Evolutionary conservation across 2,113 vertebrate genomes (phyloP), one percentile per base, ranked within the genome.

Genomic region (Otocyon megalotis): DNA sequence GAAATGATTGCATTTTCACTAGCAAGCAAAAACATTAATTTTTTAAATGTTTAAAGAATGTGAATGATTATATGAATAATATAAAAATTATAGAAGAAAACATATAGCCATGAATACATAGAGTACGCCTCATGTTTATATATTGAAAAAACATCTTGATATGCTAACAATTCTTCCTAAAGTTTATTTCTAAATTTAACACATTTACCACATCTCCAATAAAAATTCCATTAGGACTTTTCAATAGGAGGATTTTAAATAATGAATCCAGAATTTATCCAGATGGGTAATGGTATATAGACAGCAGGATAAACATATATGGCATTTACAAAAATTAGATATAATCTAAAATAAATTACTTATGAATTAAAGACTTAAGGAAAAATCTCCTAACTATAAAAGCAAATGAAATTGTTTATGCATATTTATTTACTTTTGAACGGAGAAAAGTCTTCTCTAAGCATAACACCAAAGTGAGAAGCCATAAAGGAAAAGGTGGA

Each of bases 381-480:
- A 67, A 37, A 91, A 62, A 67, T 32, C 17, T 58, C 74, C 8
- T 80, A 84, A 12, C 17, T 30, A 54, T 32, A 35, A 53, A 53
- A 92, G 20, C 65, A 93, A 85, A 63, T 85, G 54, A 92, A 95
- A 56, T 76, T 86, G 43, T 54, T 28, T 93, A 2, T 87, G 32
- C 17, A 74, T 32, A 76, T 90, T 88, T 91, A 58, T 71, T 94
- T 96, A 71, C 5, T 89, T 81, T 35, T 28, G 17, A 30, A 26
- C n/a, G 24, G 43, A 89, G 13, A 13, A 62, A 92, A 72, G 6
- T 67, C 3, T 35, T 90, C 60, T 63, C 26, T 76, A 92, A 72
- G 30, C 22, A 65, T 65, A 65, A 72, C 12, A 58, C 28, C 60
- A 80, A 67, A 56, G 30, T 50, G 53, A 92, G 50, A 89, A 81